These are phyloP conservation scores for Mya arenaria DNA, from an alignment of 1,140 invertebrate species.

Conservation along the genomic window DNA sequence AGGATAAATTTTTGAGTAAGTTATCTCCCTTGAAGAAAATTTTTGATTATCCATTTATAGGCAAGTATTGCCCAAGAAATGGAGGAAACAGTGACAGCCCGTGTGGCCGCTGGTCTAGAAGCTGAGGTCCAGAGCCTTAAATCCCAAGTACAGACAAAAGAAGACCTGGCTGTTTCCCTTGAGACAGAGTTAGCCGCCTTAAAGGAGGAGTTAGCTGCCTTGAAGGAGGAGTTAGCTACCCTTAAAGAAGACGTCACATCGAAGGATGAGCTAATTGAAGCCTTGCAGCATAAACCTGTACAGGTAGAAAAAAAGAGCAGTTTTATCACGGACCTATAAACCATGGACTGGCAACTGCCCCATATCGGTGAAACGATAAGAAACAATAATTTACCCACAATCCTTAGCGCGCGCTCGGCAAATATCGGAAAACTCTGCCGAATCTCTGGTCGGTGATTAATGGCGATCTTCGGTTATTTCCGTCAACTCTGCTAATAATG, in stretches of 20 bases:
- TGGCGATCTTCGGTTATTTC: too few relatives aligned
- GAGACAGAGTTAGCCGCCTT: constrained; percentile 38
- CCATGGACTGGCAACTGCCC: constrained; percentile 16
- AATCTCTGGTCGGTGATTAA: too few relatives aligned
- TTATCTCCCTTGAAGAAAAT: too few relatives aligned
- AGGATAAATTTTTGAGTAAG: too few relatives aligned
- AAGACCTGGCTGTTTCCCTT: constrained; percentile 50
- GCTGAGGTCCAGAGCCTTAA: constrained; percentile 57
- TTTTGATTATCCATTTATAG: too few relatives aligned
- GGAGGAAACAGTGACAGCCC: constrained; percentile 66
- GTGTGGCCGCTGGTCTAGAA: constrained; percentile 54
- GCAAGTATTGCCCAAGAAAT: constrained; percentile 75
- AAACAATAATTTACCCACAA: too few relatives aligned
- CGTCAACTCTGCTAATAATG: too few relatives aligned
- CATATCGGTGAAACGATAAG: background rate
- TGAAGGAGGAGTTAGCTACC: too few relatives aligned
- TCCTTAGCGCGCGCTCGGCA: too few relatives aligned
- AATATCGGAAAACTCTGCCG: too few relatives aligned
- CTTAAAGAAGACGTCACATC: constrained; percentile 51
- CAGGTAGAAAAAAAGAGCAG: constrained; percentile 40
- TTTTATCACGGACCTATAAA: too few relatives aligned
- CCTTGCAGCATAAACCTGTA: constrained; percentile 28
- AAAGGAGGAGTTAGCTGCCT: too few relatives aligned
- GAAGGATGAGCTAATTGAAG: constrained; percentile 38
- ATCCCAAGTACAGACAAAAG: constrained; percentile 53